These are phyloP conservation scores for Dynastes maya DNA, from an alignment of 2,888 invertebrate species.

Conservation along the genomic window DNA sequence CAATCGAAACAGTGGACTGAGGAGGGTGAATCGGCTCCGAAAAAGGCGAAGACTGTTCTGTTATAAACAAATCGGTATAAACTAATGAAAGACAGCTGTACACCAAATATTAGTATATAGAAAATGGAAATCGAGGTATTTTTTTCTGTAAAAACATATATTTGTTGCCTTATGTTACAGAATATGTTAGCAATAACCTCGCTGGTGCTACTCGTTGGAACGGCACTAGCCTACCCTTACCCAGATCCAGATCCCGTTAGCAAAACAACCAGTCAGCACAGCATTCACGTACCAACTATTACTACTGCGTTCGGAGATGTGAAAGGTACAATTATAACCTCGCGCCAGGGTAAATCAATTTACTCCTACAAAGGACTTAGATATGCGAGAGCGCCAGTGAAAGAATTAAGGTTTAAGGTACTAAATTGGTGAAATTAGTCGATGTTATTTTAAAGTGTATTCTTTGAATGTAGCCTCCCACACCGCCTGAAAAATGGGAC, in stretches of 20 bases:
- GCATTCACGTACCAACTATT: slow-evolving; percentile 56
- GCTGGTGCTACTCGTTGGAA: slow-evolving; percentile 51
- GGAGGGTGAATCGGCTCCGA: too few species aligned
- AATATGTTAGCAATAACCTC: slow-evolving; percentile 49
- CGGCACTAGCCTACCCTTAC: slow-evolving; percentile 50
- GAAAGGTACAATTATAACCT: slow-evolving; percentile 58
- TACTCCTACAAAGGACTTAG: slow-evolving; percentile 60
- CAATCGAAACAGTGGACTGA: too few species aligned
- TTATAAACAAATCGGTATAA: too few species aligned
- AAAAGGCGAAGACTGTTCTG: too few species aligned
- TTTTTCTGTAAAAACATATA: too few species aligned
- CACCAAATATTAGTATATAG: too few species aligned
- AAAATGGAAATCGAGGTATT: too few species aligned
- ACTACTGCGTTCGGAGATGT: slow-evolving; percentile 58
- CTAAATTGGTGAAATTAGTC: slow-evolving; percentile 41
- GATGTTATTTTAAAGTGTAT: background rate
- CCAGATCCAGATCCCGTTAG: slow-evolving; percentile 53
- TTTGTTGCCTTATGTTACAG: slow-evolving; percentile 19
- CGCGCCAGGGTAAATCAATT: slow-evolving; percentile 59
- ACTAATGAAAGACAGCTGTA: too few species aligned
- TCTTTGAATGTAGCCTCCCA: slow-evolving; percentile 63
- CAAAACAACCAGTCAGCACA: slow-evolving; percentile 57
- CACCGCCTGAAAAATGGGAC: slow-evolving; percentile 65
- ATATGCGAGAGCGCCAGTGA: slow-evolving; percentile 63
- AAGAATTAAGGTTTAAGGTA: slow-evolving; percentile 68